These are phyloP conservation scores for Apotomis betuletana DNA, from an alignment of 2,888 invertebrate genomes.

Conservation along the genomic window DNA sequence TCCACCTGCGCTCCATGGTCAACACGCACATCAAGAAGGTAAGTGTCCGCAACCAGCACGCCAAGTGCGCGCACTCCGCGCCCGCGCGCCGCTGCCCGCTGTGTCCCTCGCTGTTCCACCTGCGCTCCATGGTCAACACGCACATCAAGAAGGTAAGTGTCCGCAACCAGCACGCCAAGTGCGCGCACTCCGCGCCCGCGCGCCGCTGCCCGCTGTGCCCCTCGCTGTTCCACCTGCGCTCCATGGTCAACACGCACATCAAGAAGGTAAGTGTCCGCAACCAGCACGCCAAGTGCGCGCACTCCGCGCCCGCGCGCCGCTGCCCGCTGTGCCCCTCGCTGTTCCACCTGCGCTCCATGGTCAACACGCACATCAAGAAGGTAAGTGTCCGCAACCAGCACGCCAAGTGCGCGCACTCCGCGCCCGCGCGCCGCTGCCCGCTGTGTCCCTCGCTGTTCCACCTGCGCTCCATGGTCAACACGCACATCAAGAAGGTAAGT, in stretches of 20 bases:
- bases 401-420: constrained; percentile 70
- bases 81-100: constrained; percentile 75
- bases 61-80: constrained; percentile 68
- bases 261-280: constrained; percentile 72
- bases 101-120: constrained; percentile 77
- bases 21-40: constrained; percentile 77
- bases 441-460: constrained; percentile 79
- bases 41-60: constrained; percentile 71
- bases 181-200: constrained; percentile 71
- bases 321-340: constrained; percentile 78
- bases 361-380: constrained; percentile 77
- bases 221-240: constrained; percentile 75
- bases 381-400: constrained; percentile 74
- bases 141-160: constrained; percentile 71
- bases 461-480: constrained; percentile 76
- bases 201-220: constrained; percentile 77
- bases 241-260: constrained; percentile 78
- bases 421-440: constrained; percentile 72
- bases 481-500: constrained; percentile 72
- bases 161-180: constrained; percentile 74
- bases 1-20: constrained; percentile 78
- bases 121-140: constrained; percentile 77
- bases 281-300: constrained; percentile 73
- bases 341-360: constrained; percentile 77
- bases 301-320: constrained; percentile 69